Evolutionary conservation across 2,113 vertebrate species (phyloP), one percentile per base, ranked within the genome.

Genomic region (Python bivittatus): DNA sequence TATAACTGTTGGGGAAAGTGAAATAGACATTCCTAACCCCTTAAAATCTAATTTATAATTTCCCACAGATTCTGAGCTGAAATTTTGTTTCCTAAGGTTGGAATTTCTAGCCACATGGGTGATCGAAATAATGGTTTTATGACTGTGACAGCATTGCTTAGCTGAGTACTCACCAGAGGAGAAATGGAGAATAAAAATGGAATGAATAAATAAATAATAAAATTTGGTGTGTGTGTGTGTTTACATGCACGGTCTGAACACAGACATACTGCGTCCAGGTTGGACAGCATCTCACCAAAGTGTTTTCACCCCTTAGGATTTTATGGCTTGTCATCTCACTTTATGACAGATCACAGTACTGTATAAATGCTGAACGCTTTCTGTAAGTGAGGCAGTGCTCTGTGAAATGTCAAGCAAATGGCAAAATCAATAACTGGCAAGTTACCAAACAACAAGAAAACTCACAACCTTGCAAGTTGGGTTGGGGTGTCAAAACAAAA

Each of bases 381-480:
- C 96, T 90, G 93, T 94, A 95, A 97, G 95, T 94, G 95, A 96
- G 89, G 93, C 94, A 97, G 96, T 91, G 90, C 94, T 91, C 95
- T 97, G 95, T 95, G 96, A 98, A 96, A 97, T 96, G 95, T 93
- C 93, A 97, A 88, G 92, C 92, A 96, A 97, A 96, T 25, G 91
- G 95, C 96, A 95, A 97, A 97, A 96, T 96, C 94, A 96, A 95
- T 96, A 97, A 97, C 96, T 94, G 96, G 91, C 91, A 96, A 96
- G 95, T 96, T 96, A 96, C 93, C 95, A 94, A 96, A 96, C 94
- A 97, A 88, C 95, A 95, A 95, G 9, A 2, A 92, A 95, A 92
- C 93, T 94, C 94, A 58, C 11, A 92, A 92, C 95, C 93, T 94
- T 93, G 58, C 38, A 84, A 90, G 90, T 91, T 93, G 17, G 57